Base-by-base conservation (phyloP, 2,113 vertebrate genomes). In the Rhineura floridana region DNA sequence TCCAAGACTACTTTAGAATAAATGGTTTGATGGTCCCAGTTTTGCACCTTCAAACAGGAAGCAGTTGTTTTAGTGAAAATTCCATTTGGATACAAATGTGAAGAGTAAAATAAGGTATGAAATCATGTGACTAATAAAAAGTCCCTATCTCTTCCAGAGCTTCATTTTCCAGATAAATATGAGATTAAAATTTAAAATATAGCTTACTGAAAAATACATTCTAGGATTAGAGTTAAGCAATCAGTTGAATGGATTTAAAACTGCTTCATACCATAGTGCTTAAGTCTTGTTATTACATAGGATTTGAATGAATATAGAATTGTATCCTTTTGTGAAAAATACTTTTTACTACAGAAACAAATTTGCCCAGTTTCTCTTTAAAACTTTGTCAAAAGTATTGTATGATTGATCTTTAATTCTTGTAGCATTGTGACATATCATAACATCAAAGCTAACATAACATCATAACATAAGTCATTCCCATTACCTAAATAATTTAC, bases 121-220 rank as follows among this genome's bases (percentile, higher is more conserved):
- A 28, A 1, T 25, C 7, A 19, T 69, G 15, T 83, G 25, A 46
- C 33, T 50, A 69, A 59, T 81, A n/a, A 69, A 65, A 33, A 28
- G 3, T 44, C 50, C 30, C 30, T 4, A n/a, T 70, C 30, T 48
- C 33, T 72, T 81, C 28, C 19, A 10, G n/a, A 78, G 62, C 8
- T 87, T 81, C 23, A 67, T 89, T 78, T 87, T 92, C 44, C 42
- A 85, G 3, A 2, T 2, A 44, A 67, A 77, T 75, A 6, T 81
- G 84, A 84, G 39, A 62, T 81, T n/a, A 30, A 21, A 55, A 65
- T 70, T 83, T 83, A 50, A 48, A 50, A 69, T 48, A 9, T 33
- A 33, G 13, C 13, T 39, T 55, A 23, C 5, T 25, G 44, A 25
- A 30, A 80, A 30, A 25, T 63, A 25, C 28, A 46, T 52, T 67